Base-by-base conservation (phyloP, 2,888 invertebrate genomes). In the Mactromeris polynyma region DNA sequence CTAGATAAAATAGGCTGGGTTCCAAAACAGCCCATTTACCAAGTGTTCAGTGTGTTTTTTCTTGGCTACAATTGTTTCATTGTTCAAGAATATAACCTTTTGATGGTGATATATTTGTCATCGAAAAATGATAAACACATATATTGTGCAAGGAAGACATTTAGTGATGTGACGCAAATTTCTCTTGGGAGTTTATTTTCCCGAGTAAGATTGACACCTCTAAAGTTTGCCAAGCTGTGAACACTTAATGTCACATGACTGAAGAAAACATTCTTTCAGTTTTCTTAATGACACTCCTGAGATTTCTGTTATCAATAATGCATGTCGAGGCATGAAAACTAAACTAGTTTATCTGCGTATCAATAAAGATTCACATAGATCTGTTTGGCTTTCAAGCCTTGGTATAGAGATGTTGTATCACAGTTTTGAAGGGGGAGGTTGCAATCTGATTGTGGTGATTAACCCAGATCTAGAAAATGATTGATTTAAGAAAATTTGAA, bases 261-360 rank as follows among this genome's bases (percentile, higher is more conserved):
- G 33, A 0, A 33, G 14, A 19, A 36, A 73, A 73, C 36, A 36
- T 73, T 73, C 36, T 36, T 73, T 33, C n/a, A 11, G n/a, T 36
- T 73, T 73, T 26, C 33, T 73, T 69, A 73, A 73, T 36, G 31
- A 19, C 19, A 31, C 73, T 14, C 73, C 26, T 33, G 73, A 36
- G 73, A 73, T 73, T 73, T 73, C 2, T 33, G 31, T 4, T 73
- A 73, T 36, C 31, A 73, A 73, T 73, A 73, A 73, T 73, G 73
- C 33, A 73, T 73, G 73, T 11, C 19, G 11, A n/a, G n/a, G 46
- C n/a, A 9, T 46, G 46, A 46, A 4, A 14, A 46, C 14, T 11
- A 17, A 46, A 7, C 46, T 1, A 46, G 2, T 17, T 17, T 46
- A 46, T 14, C 2, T 46, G 46, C 46, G 1, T 46, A 9, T 11